Percentiles rank a stretch among this genome's conserved stretches.
Conservation (phyloP, 2,113 vertebrate species). For the Notothenia coriiceps region DNA sequence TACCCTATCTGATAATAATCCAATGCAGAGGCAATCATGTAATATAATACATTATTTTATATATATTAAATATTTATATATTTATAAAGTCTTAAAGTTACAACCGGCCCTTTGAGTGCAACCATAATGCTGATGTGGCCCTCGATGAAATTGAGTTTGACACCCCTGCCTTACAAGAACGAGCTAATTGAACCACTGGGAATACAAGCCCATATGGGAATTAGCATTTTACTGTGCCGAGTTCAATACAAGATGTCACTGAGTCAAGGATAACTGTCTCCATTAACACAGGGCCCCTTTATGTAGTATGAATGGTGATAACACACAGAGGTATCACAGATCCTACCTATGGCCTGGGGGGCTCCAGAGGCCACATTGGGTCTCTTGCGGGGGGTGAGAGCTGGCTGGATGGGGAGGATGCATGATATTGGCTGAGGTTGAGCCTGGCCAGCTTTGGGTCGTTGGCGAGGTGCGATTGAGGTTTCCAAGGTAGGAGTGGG, state of each 20-base stretch:
- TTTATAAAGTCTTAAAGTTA: too few species aligned
- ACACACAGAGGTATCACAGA: constrained; percentile 6
- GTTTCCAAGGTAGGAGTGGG: constrained; percentile 95
- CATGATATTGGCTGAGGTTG: constrained; percentile 94
- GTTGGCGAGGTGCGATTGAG: constrained; percentile 96
- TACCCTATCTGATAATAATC: too few species aligned
- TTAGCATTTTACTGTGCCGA: constrained; percentile 19
- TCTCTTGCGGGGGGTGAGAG: constrained; percentile 94
- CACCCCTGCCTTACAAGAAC: background rate
- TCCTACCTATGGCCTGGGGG: constrained; percentile 83
- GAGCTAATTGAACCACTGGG: constrained; percentile 31
- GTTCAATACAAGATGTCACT: constrained; percentile 14
- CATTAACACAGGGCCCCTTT: background rate
- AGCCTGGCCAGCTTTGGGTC: constrained; percentile 95
- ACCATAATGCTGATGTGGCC: too few species aligned
- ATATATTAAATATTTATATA: too few species aligned
- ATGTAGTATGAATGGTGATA: background rate
- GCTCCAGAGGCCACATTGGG: constrained; percentile 82
- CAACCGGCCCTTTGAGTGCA: too few species aligned
- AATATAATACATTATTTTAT: too few species aligned
- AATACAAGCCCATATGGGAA: constrained; percentile 9
- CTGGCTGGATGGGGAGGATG: constrained; percentile 95
- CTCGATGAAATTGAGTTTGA: too few species aligned
- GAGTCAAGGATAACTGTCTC: background rate
- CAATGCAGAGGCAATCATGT: too few species aligned